phyloP scores from a whole-genome alignment of 1,140 invertebrate species.

The Anoplophora glabripennis region DNA sequence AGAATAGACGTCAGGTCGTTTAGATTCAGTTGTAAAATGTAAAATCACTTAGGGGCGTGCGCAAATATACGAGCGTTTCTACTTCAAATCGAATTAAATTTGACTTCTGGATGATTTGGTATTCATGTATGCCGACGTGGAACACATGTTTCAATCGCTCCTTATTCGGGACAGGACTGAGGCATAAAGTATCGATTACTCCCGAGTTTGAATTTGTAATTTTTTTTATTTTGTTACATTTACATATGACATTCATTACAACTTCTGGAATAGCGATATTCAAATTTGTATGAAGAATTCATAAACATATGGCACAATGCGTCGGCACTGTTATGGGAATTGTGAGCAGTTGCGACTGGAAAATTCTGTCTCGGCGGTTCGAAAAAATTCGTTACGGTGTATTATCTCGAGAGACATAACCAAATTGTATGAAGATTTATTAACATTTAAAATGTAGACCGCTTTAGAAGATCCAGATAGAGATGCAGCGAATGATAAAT shows the following conservation, averaged over 20 bases:
- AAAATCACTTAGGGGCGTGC: constrained; percentile 16
- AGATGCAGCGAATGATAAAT: too few species aligned
- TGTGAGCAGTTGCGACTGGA: too few species aligned
- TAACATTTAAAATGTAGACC: too few species aligned
- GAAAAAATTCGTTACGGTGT: too few species aligned
- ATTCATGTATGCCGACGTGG: constrained; percentile 7
- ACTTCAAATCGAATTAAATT: constrained; percentile 10
- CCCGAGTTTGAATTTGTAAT: neutral
- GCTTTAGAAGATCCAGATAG: too few species aligned
- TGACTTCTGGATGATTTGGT: constrained; percentile 12
- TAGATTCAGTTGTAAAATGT: neutral
- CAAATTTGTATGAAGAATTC: too few species aligned
- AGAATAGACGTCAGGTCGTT: neutral
- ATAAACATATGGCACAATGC: too few species aligned
- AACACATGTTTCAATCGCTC: constrained; percentile 15
- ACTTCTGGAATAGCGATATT: neutral
- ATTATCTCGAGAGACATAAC: too few species aligned
- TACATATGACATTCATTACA: neutral
- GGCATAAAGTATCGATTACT: constrained; percentile 16
- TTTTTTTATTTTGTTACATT: constrained; percentile 6
- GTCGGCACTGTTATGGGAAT: too few species aligned
- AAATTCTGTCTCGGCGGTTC: too few species aligned
- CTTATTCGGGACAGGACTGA: neutral
- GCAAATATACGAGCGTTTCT: neutral
- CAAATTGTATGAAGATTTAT: too few species aligned